These are phyloP conservation scores for Campoplex capitator DNA, from an alignment of 2,888 invertebrate species.

Conservation along the genomic window DNA sequence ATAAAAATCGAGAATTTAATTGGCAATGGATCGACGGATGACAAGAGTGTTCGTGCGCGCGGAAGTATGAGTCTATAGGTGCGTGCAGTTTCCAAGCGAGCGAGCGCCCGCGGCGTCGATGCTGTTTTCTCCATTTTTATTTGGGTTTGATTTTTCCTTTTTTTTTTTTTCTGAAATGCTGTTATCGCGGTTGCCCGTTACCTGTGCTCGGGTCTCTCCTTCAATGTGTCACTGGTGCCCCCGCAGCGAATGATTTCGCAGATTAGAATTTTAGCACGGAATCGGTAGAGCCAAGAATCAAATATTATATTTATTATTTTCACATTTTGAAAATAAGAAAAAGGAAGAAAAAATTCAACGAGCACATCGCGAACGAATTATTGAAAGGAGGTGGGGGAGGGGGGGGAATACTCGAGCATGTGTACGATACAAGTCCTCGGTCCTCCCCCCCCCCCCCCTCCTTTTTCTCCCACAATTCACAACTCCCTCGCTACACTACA, in stretches of 20 bases:
- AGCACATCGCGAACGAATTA: background rate
- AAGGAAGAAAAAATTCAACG: background rate
- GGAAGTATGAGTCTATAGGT: background rate
- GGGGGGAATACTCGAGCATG: conserved; percentile 9
- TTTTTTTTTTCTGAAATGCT: conserved; percentile 2
- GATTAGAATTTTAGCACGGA: conserved; percentile 82
- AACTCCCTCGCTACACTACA: conserved; percentile 57
- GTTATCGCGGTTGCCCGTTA: conserved; percentile 80
- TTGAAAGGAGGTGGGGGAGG: background rate
- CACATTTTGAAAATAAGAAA: background rate
- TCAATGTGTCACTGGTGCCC: conserved; percentile 23
- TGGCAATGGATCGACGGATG: conserved; percentile 59
- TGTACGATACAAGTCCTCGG: conserved; percentile 34
- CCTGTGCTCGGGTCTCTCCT: conserved; percentile 26
- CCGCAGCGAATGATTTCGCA: conserved; percentile 80
- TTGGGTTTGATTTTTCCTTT: conserved; percentile 39
- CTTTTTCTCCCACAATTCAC: conserved; percentile 55
- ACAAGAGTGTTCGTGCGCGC: conserved; percentile 2
- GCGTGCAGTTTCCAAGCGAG: conserved; percentile 56
- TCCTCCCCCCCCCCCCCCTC: conserved; percentile 49
- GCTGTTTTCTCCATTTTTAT: conserved; percentile 81
- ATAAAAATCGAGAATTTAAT: conserved; percentile 59
- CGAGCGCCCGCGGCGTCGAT: conserved; percentile 59
- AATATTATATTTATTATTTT: conserved; percentile 14
- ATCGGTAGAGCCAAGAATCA: conserved; percentile 72